A percentile compares a stretch with the other conserved stretches of the same genome.
phyloP scores from a whole-genome alignment of 2,797 vertebrate species.

The Cheirogaleus major region DNA sequence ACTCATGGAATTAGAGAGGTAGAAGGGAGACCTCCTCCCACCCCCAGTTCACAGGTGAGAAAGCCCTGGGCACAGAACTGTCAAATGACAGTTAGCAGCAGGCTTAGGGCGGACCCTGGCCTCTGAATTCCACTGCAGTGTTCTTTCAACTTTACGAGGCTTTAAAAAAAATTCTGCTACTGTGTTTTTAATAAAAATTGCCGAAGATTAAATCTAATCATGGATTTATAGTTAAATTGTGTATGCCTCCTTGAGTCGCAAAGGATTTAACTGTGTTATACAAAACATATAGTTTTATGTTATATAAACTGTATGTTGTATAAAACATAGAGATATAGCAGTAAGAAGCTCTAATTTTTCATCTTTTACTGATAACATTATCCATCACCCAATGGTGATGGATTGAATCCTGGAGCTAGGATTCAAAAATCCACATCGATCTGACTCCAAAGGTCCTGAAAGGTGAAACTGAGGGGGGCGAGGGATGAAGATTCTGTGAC shows the following conservation, averaged over 20 bases:
- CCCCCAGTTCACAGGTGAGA: neutral
- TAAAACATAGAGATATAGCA: conserved; percentile 6
- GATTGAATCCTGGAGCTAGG: too few species aligned
- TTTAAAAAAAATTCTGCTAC: neutral
- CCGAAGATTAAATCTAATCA: conserved; percentile 30
- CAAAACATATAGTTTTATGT: neutral
- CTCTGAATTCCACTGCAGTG: neutral
- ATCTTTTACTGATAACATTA: conserved; percentile 37
- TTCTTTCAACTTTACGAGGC: neutral
- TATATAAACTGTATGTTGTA: neutral
- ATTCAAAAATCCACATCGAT: too few species aligned
- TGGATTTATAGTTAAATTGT: conserved; percentile 19
- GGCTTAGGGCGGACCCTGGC: neutral
- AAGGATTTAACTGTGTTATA: conserved; percentile 1
- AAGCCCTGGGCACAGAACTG: neutral
- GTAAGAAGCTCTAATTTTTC: conserved; percentile 38
- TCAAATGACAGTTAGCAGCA: neutral
- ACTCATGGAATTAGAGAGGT: neutral
- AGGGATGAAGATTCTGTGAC: conserved; percentile 3
- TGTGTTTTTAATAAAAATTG: conserved; percentile 23
- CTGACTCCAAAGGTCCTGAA: neutral
- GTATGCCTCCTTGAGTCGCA: conserved; percentile 11
- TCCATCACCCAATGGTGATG: neutral
- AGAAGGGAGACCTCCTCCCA: neutral
- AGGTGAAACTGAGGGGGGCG: neutral